Percentiles rank a stretch among this genome's conserved stretches.
Evolutionary conservation across 2,113 vertebrate genomes (phyloP).

Genomic region (Pionites leucogaster): DNA sequence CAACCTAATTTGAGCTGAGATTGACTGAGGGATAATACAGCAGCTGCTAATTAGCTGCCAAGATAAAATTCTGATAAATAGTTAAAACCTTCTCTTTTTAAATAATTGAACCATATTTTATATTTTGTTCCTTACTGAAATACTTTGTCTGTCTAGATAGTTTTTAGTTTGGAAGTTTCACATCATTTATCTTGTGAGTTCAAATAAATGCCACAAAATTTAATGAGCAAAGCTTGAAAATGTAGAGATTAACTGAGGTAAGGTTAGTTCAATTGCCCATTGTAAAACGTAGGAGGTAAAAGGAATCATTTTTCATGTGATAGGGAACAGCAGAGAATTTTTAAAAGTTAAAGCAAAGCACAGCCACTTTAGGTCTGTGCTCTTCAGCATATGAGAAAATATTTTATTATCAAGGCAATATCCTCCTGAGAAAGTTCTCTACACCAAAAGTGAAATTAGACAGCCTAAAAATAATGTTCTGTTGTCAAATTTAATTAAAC

Average conservation of each 20-base stretch:
- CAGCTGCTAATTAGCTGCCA: slow-evolving; percentile 18
- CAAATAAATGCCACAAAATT: slow-evolving; percentile 35
- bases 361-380: not conserved
- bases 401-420: not conserved
- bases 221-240: slow-evolving; percentile 1
- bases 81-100: not conserved
- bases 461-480: not conserved
- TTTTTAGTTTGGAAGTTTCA: slow-evolving; percentile 1
- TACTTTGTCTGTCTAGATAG: not conserved
- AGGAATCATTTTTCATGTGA: not conserved
- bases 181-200: slow-evolving; percentile 16
- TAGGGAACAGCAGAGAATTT: not conserved
- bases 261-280: not conserved
- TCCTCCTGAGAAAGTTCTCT: not conserved
- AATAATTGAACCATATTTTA: slow-evolving; percentile 9
- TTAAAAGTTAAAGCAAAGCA: slow-evolving; percentile 1
- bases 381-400: not conserved
- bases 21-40: not conserved
- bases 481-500: not conserved
- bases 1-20: not conserved
- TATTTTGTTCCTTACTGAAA: not conserved
- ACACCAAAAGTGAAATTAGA: not conserved
- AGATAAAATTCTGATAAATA: slow-evolving; percentile 24
- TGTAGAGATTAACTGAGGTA: not conserved
- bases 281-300: not conserved